These are phyloP conservation scores for Pristiophorus japonicus DNA, from an alignment of 2,113 vertebrate genomes.

Conservation along the genomic window DNA sequence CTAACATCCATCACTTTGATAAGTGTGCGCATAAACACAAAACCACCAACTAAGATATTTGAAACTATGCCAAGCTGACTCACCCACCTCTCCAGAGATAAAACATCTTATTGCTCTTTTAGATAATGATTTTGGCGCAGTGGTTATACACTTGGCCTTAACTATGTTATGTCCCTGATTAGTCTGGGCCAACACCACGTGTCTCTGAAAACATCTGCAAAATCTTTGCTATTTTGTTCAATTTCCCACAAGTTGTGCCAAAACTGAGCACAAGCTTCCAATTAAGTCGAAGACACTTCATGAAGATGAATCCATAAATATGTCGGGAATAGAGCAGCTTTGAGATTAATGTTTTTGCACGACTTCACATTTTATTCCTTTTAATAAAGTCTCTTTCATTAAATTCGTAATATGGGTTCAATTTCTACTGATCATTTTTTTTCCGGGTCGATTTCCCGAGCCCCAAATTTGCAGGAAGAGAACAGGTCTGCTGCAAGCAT, in stretches of 20 bases:
- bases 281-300: neutral
- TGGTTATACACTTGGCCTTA: neutral
- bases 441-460: neutral
- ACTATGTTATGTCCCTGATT: neutral
- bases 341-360: neutral
- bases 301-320: neutral
- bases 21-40: neutral
- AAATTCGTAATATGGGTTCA: neutral
- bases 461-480: neutral
- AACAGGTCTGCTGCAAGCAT: neutral
- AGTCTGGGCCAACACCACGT: neutral
- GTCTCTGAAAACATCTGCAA: neutral
- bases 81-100: neutral
- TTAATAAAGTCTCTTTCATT: neutral
- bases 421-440: neutral
- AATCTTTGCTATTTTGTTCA: neutral
- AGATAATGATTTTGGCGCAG: neutral
- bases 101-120: slow-evolving; percentile 15
- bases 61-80: neutral
- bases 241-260: neutral
- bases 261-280: neutral
- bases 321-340: neutral
- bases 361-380: neutral
- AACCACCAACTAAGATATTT: slow-evolving; percentile 8
- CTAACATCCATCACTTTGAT: slow-evolving; percentile 28